A percentile compares a stretch with the other conserved stretches of the same genome.
These are phyloP conservation scores for Hirtodrosophila histrioides DNA, from an alignment of 2,888 invertebrate species.

Conservation along the genomic window DNA sequence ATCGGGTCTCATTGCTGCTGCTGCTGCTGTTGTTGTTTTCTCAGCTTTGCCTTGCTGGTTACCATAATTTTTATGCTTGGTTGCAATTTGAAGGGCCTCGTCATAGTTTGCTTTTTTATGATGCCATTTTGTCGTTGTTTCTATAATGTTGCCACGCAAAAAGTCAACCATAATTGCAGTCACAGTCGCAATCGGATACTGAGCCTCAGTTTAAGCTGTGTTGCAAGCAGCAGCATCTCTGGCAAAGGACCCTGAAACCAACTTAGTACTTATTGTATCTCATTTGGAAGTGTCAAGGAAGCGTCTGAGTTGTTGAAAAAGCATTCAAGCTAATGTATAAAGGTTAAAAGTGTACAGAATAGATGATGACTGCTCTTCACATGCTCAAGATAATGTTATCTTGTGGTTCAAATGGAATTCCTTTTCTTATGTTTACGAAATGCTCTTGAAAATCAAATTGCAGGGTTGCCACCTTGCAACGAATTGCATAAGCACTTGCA, in stretches of 20 bases:
- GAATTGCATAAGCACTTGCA: too few relatives aligned
- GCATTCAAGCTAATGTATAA: slow-evolving; percentile 4
- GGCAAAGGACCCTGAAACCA: slow-evolving; percentile 13
- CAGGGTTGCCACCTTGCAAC: too few relatives aligned
- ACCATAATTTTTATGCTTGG: slow-evolving; percentile 67
- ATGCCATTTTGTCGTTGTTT: slow-evolving; percentile 24
- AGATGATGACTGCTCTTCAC: too few relatives aligned
- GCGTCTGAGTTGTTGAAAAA: slow-evolving; percentile 14
- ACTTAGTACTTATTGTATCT: slow-evolving; percentile 12
- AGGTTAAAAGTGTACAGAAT: too few relatives aligned
- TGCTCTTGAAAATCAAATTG: too few relatives aligned
- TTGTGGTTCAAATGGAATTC: too few relatives aligned
- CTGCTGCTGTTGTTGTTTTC: slow-evolving; percentile 22
- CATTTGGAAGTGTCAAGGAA: slow-evolving; percentile 43
- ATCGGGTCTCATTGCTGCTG: slow-evolving; percentile 30
- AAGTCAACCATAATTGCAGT: slow-evolving; percentile 75
- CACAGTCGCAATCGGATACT: slow-evolving; percentile 56
- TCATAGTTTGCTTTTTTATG: slow-evolving; percentile 55
- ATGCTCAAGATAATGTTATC: too few relatives aligned
- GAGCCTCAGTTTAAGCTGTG: slow-evolving; percentile 42
- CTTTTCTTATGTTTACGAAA: too few relatives aligned
- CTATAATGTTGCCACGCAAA: slow-evolving; percentile 25
- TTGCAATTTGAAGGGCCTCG: slow-evolving; percentile 67
- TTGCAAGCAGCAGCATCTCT: slow-evolving; percentile 57
- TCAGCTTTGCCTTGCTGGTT: slow-evolving; percentile 45